Evolutionary conservation across 2,113 vertebrate genomes (phyloP), one percentile per base, ranked within the genome.

Genomic region (Falcunculus frontatus): DNA sequence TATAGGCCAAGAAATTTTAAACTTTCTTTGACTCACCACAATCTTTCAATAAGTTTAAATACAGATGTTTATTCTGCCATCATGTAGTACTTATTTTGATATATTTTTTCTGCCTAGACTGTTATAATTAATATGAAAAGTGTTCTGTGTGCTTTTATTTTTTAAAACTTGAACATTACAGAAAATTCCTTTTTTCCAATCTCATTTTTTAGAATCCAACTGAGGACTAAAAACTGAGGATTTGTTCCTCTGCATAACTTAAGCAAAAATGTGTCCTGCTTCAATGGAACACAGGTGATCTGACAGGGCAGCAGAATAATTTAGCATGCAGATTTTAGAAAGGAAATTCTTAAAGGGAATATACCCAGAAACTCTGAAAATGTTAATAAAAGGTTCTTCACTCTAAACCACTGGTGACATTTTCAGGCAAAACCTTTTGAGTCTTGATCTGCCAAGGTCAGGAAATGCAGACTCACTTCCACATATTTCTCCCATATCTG

Each of bases 341-440:
- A 90, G 46, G 30, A 59, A 67, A 50, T 92, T 96, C 44, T 95
- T 79, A 83, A 91, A 96, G 35, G 33, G 29, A 96, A 89, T 91
- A 74, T 94, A 93, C 74, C 89, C 78, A 96, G 78, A 92, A 97
- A 95, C 44, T 95, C 84, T 84, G 86, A 90, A 96, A 96, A 95
- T 88, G 81, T 52, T 96, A 96, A 96, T 95, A 74, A 74, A 89
- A 94, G 49, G 41, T 84, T 96, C 81, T 89, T 95, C 53, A 56
- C 25, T 92, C 53, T 60, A 91, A 96, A 91, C 33, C 88, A 69
- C 87, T 67, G 41, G 44, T 96, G 96, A 90, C 74, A 87, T 87
- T 47, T 63, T 55, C 77, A 80, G 86, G 77, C 78, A 96, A 96
- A 97, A 90, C 47, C 75, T 96, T 95, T 88, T 92, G 33, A 67